Base-by-base conservation (phyloP, 2,797 vertebrate genomes). In the Pygocentrus nattereri region DNA sequence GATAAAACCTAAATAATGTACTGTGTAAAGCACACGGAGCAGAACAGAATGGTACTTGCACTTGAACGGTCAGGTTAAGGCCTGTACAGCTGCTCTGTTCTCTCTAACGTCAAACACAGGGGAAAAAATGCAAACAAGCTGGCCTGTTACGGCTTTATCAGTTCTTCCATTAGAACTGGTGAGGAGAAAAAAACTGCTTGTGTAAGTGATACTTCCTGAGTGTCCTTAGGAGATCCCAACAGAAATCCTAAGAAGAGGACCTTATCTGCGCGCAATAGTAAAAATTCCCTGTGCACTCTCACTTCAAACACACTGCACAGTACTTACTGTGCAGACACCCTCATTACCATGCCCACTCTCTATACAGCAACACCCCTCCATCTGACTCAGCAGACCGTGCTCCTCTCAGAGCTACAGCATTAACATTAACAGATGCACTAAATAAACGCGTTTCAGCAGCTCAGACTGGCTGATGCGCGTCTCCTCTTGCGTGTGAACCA, bases 361-460 rank as follows among this genome's bases (percentile, higher is more conserved):
- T 67, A 54, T 61, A 85, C 47, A 78, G 58, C 73, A 85, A 58
- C 74, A 84, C 68, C 81, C 69, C n/a, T 82, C 79, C 72, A 72
- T 83, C 85, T 88, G 87, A 88, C 84, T 88, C 87, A 88, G 87
- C 85, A 88, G 58, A 78, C 78, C 76, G 82, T 83, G 49, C 74
- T 62, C 65, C 71, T 64, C 64, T 47, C 79, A 81, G 56, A 61
- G 49, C 78, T 79, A 74, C 70, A 75, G 76, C 78, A 79, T 52
- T 62, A 19, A 73, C 78, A 79, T 58, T 62, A 25, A 64, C 69
- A 78, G 38, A 82, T 59, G 59, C 50, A 7, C 31, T 54, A 23
- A 64, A 44, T 25, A 47, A 78, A 27, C 18, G 69, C 69, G 11
- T 8, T 25, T 71, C 41, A 34, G 47, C 27, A 44, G 7, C 41